These are phyloP conservation scores for Netelia virgata DNA, from an alignment of 2,888 invertebrate species.

Conservation along the genomic window DNA sequence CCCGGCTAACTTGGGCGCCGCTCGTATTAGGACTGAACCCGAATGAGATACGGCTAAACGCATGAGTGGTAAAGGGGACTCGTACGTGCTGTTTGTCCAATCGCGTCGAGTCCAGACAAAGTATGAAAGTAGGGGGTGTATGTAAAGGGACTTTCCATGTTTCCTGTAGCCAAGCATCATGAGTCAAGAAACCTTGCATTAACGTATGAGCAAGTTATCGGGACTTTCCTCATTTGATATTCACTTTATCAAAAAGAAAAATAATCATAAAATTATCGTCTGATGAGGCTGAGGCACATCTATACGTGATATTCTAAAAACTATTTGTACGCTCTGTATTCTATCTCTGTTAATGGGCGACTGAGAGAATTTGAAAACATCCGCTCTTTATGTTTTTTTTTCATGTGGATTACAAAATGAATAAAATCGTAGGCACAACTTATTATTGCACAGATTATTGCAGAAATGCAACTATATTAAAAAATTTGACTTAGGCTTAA, in stretches of 20 bases:
- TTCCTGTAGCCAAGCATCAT: conserved; percentile 29
- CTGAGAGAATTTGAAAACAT: not conserved
- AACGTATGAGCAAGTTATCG: conserved; percentile 10
- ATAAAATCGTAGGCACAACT: too few species aligned
- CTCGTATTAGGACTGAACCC: conserved; percentile 65
- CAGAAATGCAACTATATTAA: too few species aligned
- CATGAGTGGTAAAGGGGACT: conserved; percentile 55
- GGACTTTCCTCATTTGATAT: conserved; percentile 6
- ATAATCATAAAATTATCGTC: conserved; percentile 1
- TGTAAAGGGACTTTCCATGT: conserved; percentile 61
- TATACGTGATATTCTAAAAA: not conserved
- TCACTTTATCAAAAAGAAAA: not conserved
- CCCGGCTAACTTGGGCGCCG: conserved; percentile 49
- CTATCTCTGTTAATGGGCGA: not conserved
- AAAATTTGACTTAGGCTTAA: too few species aligned
- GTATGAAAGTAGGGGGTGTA: conserved; percentile 62
- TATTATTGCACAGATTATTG: too few species aligned
- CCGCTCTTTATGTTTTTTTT: not conserved
- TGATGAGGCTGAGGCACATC: not conserved
- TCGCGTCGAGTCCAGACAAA: conserved; percentile 37
- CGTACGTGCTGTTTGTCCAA: conserved; percentile 50
- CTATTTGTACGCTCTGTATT: not conserved
- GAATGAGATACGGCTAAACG: conserved; percentile 25
- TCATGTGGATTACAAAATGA: not conserved
- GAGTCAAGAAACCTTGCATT: not conserved